phyloP scores from a whole-genome alignment of 2,888 invertebrate species.

The Ashinkailepas kermadecensis region DNA sequence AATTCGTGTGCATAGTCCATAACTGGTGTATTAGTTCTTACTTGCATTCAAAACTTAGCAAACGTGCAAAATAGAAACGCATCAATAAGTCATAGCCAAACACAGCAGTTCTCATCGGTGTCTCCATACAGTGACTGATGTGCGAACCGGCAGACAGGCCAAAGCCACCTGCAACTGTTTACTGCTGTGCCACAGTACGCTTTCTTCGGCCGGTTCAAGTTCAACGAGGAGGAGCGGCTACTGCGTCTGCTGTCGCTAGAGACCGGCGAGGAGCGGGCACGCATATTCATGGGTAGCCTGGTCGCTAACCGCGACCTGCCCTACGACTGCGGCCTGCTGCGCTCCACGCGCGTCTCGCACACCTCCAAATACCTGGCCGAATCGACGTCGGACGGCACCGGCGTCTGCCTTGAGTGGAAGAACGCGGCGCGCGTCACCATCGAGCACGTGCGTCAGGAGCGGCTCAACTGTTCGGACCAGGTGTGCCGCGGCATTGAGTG shows the following conservation, averaged over 20 bases:
- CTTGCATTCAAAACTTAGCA: no score
- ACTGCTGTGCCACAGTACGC: constrained; percentile 49
- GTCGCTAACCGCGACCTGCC: background rate
- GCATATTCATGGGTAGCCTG: background rate
- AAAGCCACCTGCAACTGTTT: no score
- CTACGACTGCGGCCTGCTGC: constrained; percentile 15
- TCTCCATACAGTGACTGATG: no score
- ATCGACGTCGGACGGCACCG: constrained; percentile 53
- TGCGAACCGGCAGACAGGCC: no score
- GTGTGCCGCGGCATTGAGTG: background rate
- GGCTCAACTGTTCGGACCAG: background rate
- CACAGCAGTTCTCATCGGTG: no score
- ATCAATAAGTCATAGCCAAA: no score
- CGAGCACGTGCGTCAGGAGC: constrained; percentile 46
- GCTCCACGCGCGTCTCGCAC: constrained; percentile 13
- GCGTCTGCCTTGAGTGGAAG: constrained; percentile 76
- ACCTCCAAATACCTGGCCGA: constrained; percentile 35
- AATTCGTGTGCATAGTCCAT: no score
- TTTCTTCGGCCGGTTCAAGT: constrained; percentile 72
- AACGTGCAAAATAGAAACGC: no score
- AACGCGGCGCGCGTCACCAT: constrained; percentile 64
- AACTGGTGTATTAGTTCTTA: no score
- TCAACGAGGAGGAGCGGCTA: constrained; percentile 66
- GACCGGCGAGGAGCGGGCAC: constrained; percentile 58
- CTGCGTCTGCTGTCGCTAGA: constrained; percentile 64